Evolutionary conservation across 2,113 vertebrate genomes (phyloP).

Genomic region (Clupea harengus): DNA sequence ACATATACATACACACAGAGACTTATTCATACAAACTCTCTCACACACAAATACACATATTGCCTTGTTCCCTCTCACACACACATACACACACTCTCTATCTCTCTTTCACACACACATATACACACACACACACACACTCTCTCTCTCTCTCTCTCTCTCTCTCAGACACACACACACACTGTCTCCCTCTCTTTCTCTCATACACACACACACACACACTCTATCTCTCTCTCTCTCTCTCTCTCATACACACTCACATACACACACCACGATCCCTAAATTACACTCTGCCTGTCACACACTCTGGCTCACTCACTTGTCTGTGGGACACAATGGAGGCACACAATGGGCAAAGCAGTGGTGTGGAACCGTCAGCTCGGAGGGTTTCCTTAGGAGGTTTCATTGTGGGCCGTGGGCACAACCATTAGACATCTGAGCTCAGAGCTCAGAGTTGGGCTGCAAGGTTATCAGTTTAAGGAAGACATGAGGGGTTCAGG

Average conservation of each 20-base stretch:
- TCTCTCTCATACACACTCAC: conserved; percentile 6
- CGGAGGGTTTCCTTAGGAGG: neutral
- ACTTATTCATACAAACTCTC: too few relatives aligned
- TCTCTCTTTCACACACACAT: conserved; percentile 57
- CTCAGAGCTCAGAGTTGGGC: neutral
- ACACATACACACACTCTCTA: too few relatives aligned
- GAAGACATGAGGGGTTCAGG: too few relatives aligned
- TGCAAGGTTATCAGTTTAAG: neutral
- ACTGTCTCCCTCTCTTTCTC: neutral
- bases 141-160: neutral
- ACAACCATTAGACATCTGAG: neutral
- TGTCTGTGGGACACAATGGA: conserved; percentile 25
- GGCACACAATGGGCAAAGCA: conserved; percentile 27
- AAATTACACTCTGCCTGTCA: neutral
- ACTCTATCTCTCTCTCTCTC: neutral
- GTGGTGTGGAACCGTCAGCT: conserved; percentile 11
- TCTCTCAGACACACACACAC: conserved; percentile 2
- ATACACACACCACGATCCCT: conserved; percentile 42
- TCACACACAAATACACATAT: too few relatives aligned
- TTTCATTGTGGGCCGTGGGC: neutral
- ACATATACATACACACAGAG: too few relatives aligned
- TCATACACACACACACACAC: neutral
- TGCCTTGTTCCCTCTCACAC: too few relatives aligned
- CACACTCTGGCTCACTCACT: conserved; percentile 23
- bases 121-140: neutral